These are phyloP conservation scores for Drosophila grimshawi DNA, from an alignment of 1,140 invertebrate species.

Conservation along the genomic window DNA sequence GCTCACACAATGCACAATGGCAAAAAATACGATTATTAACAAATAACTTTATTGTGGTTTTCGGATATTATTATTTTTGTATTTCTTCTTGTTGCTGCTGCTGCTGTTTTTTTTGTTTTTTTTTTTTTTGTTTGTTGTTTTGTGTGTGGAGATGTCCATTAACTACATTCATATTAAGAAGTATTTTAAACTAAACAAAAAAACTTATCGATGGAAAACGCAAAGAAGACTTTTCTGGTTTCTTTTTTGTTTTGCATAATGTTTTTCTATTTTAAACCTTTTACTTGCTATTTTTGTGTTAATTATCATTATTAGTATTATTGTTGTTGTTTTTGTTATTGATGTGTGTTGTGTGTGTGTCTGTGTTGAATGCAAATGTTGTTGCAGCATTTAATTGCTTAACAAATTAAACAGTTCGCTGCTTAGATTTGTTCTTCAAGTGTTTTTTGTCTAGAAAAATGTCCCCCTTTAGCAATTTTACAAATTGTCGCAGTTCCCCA, in stretches of 20 bases:
- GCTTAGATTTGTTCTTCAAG: slow-evolving; percentile 16
- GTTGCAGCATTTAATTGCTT: slow-evolving; percentile 53
- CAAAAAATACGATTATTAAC: slow-evolving; percentile 71
- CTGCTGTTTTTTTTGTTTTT: no score
- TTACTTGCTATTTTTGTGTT: slow-evolving; percentile 63
- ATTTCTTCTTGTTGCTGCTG: slow-evolving; percentile 6
- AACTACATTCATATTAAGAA: slow-evolving; percentile 53
- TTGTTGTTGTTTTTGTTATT: slow-evolving; percentile 15
- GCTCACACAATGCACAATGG: slow-evolving; percentile 64
- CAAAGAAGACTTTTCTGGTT: slow-evolving; percentile 59
- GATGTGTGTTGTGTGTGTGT: slow-evolving; percentile 29
- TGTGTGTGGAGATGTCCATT: slow-evolving; percentile 35
- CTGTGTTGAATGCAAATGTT: slow-evolving; percentile 40
- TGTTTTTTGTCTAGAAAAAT: slow-evolving; percentile 24
- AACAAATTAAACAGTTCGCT: slow-evolving; percentile 58
- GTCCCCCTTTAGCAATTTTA: slow-evolving; percentile 18
- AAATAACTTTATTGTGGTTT: slow-evolving; percentile 70
- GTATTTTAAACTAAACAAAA: slow-evolving; percentile 54
- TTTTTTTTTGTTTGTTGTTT: slow-evolving; percentile 16
- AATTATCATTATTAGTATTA: slow-evolving; percentile 73
- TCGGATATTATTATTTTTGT: slow-evolving; percentile 8
- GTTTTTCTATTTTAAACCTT: slow-evolving; percentile 48
- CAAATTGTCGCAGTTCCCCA: background rate
- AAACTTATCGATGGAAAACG: slow-evolving; percentile 61
- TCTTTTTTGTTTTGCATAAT: slow-evolving; percentile 41